Evolutionary conservation across 2,888 invertebrate species (phyloP).

Genomic region (Andrena camellia): DNA sequence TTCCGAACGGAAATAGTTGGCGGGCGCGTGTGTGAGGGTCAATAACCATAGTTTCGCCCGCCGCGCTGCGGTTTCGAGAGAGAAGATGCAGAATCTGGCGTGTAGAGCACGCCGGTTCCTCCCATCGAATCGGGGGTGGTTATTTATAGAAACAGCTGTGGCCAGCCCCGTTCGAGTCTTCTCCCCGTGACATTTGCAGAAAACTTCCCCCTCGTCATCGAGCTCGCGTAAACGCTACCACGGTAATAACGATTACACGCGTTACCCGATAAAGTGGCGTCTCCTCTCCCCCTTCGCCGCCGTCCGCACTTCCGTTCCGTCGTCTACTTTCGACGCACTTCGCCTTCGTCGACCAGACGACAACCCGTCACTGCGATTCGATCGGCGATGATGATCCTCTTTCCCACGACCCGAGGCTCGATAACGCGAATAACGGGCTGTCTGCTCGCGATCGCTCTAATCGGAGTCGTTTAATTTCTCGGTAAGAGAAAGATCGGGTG

Average conservation of each 20-base stretch:
- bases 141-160: conserved; percentile 83
- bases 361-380: background rate
- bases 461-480: conserved; percentile 66
- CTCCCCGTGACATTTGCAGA: conserved; percentile 73
- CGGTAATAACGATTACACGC: conserved; percentile 71
- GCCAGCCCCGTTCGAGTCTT: conserved; percentile 72
- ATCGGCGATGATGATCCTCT: background rate
- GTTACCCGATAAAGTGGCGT: conserved; percentile 49
- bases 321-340: background rate
- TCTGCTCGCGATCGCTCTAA: conserved; percentile 58
- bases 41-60: conserved; percentile 79
- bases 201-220: conserved; percentile 74
- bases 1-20: conserved; percentile 74
- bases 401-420: conserved; percentile 40
- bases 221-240: conserved; percentile 57
- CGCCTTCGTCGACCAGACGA: background rate
- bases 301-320: background rate
- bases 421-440: conserved; percentile 58
- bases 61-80: conserved; percentile 64
- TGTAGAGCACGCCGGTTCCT: conserved; percentile 72
- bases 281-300: background rate
- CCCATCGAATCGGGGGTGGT: conserved; percentile 81
- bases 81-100: conserved; percentile 76
- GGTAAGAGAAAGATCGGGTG: conserved; percentile 63
- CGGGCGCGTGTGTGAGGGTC: conserved; percentile 74